Base-by-base conservation (phyloP, 2,888 invertebrate species). In the Cylindroiulus punctatus region DNA sequence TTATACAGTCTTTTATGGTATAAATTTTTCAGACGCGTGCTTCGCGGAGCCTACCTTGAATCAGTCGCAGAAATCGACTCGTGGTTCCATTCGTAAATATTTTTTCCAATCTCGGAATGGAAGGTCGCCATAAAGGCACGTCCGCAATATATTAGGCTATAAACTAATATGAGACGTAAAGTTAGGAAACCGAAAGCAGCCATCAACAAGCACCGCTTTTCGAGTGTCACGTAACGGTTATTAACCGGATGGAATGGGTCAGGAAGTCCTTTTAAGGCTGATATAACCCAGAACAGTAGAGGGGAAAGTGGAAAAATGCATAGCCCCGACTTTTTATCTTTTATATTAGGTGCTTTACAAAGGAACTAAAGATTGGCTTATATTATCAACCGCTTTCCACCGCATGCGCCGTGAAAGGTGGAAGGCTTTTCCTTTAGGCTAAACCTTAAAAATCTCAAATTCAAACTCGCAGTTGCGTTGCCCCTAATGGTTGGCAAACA, bases 231-330 rank as follows among this genome's bases (percentile, higher is more conserved):
- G 52, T 52, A 52, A 52, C 52, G 52, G 52, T 17, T 19, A 52
- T 52, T 52, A 52, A 52, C 52, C 12, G 19, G 52, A 52, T 10
- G 19, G 52, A 52, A 52, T 52, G 52, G 52, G 52, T 17, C 52
- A 52, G 52, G 52, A 19, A 52, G 52, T 52, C 52, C 52, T 52
- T 52, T 52, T 52, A 52, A n/a, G 52, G 52, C 52, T 52, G 52
- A 52, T n/a, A 52, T 19, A 52, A 52, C 52, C 52, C 52, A 52
- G 52, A 52, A 52, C n/a, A 52, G 52, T 17, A 52, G 52, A 19
- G 52, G 52, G 52, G 19, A 19, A 52, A 52, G 12, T 52, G 52
- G 52, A 19, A n/a, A 52, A 52, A 17, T n/a, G 52, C 52, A 52
- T 19, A 7, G 52, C 1, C n/a, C n/a, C 52, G 52, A 19, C 52